phyloP scores from a whole-genome alignment of 1,140 invertebrate genomes.

The Octopus bimaculoides region DNA sequence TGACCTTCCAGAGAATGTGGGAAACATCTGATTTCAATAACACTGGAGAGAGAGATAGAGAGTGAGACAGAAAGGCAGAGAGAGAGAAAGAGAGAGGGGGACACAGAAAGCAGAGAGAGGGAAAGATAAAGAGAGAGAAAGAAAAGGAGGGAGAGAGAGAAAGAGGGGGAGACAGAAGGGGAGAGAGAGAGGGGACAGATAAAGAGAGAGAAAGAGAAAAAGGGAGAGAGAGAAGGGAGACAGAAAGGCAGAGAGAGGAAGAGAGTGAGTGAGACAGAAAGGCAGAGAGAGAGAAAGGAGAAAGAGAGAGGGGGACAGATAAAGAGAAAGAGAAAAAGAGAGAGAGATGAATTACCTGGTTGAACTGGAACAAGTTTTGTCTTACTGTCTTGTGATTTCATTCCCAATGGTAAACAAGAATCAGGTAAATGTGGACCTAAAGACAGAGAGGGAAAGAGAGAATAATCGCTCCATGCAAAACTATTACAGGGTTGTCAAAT shows the following conservation, averaged over 20 bases:
- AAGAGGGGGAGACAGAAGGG: conserved; percentile 14
- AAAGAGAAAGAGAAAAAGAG: background rate
- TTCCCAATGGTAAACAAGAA: conserved; percentile 92
- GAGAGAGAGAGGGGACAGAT: background rate
- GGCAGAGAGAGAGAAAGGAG: background rate
- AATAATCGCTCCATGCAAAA: too few relatives aligned
- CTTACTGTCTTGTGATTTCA: conserved; percentile 85
- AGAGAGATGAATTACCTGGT: conserved; percentile 58
- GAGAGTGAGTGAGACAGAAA: background rate
- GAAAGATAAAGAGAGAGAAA: too few relatives aligned
- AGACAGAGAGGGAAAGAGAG: conserved; percentile 12
- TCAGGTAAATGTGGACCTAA: conserved; percentile 82
- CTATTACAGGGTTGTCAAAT: too few relatives aligned
- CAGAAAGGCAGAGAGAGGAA: too few relatives aligned
- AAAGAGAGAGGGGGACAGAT: background rate
- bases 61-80: too few relatives aligned
- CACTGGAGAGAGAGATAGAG: too few relatives aligned
- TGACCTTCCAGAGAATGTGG: too few relatives aligned
- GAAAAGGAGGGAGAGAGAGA: too few relatives aligned
- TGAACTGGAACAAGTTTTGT: conserved; percentile 85
- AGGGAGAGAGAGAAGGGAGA: too few relatives aligned
- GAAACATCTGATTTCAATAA: too few relatives aligned
- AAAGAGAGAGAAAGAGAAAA: background rate
- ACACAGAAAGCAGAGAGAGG: too few relatives aligned
- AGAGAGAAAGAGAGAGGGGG: too few relatives aligned